Evolutionary conservation across 2,797 vertebrate species (phyloP).

Genomic region (Diplodus puntazzo): DNA sequence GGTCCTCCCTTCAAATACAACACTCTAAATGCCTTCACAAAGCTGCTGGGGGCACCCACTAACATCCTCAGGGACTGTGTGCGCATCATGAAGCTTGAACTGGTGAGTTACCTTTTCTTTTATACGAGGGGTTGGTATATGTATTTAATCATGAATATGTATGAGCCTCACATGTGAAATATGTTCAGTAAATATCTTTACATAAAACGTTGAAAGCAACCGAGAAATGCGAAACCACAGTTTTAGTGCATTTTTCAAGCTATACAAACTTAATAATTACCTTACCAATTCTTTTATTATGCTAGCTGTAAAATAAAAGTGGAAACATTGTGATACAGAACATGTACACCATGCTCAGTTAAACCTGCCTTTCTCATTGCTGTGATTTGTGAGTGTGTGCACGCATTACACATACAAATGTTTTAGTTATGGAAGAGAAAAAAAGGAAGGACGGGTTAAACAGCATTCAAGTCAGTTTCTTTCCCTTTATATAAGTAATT

Average conservation of each 20-base stretch:
- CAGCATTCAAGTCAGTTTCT: background rate
- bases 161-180: background rate
- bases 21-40: conserved; percentile 99
- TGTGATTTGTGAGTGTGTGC: background rate
- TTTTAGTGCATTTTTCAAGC: background rate
- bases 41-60: conserved; percentile 95
- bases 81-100: conserved; percentile 98
- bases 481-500: background rate
- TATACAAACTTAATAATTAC: background rate
- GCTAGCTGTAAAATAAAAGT: background rate
- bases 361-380: background rate
- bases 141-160: background rate
- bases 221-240: background rate
- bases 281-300: background rate
- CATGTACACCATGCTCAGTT: background rate
- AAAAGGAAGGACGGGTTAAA: background rate
- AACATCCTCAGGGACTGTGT: conserved; percentile 99
- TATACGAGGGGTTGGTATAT: background rate
- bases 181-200: background rate
- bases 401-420: background rate
- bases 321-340: background rate
- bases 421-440: background rate
- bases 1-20: conserved; percentile 99
- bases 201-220: background rate
- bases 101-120: conserved; percentile 85